These are phyloP conservation scores for Dinoponera quadriceps DNA, from an alignment of 1,140 invertebrate genomes.

Conservation along the genomic window DNA sequence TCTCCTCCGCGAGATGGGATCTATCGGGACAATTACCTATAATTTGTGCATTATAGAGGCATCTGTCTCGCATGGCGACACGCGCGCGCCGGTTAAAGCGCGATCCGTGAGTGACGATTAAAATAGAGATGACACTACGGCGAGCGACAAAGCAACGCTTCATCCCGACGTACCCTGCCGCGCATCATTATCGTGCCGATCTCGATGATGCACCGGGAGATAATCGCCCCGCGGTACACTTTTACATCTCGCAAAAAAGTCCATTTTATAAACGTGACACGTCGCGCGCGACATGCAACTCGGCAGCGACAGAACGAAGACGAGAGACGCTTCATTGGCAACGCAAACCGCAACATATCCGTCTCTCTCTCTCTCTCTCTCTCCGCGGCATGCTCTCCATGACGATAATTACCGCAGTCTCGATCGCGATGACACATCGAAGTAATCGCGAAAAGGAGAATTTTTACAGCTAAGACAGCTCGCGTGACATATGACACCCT, in stretches of 20 bases:
- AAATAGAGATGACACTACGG: constrained; percentile 24
- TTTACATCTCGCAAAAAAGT: background rate
- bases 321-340: background rate
- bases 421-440: background rate
- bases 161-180: background rate
- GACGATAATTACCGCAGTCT: no score
- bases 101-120: constrained; percentile 12
- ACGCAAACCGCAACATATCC: no score
- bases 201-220: background rate
- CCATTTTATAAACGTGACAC: background rate
- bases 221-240: background rate
- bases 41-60: constrained; percentile 2
- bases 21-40: constrained; percentile 6
- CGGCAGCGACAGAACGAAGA: background rate
- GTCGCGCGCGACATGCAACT: background rate
- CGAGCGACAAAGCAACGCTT: background rate
- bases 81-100: background rate
- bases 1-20: background rate
- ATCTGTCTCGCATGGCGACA: background rate
- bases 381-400: no score
- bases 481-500: constrained; percentile 54
- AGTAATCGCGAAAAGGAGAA: background rate
- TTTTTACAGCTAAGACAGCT: background rate
- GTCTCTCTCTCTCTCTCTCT: no score
- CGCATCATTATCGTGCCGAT: background rate